Evolutionary conservation across 2,888 invertebrate species (phyloP).

Genomic region (Danaus chrysippus): DNA sequence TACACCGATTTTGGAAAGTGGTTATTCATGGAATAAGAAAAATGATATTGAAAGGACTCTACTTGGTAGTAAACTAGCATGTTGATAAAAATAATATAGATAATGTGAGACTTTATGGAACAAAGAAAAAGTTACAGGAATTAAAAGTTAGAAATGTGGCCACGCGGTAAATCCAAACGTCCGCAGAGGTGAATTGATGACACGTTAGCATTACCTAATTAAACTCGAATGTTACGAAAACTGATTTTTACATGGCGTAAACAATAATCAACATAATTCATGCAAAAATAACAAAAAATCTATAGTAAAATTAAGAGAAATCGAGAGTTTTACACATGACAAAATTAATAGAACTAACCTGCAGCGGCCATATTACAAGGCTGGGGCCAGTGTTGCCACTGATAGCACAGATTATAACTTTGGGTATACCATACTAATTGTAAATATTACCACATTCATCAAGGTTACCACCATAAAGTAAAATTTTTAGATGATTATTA

Average conservation of each 20-base stretch:
- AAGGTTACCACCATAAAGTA: neutral
- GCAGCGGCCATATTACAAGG: constrained; percentile 85
- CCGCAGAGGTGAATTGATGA: constrained; percentile 75
- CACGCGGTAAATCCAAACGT: constrained; percentile 79
- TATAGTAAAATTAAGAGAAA: constrained; percentile 34
- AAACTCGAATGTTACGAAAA: constrained; percentile 16
- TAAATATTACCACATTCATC: constrained; percentile 1
- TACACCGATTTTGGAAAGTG: constrained; percentile 68
- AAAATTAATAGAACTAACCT: constrained; percentile 82
- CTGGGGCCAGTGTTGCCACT: constrained; percentile 73
- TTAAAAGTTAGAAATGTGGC: constrained; percentile 67
- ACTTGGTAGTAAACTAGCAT: neutral
- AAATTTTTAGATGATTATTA: constrained; percentile 13
- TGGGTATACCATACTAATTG: constrained; percentile 16
- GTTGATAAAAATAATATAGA: neutral
- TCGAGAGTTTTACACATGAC: constrained; percentile 68
- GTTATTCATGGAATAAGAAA: constrained; percentile 56
- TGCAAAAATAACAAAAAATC: constrained; percentile 25
- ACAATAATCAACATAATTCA: constrained; percentile 20
- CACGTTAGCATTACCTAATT: constrained; percentile 70
- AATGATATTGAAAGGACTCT: constrained; percentile 37
- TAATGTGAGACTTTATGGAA: constrained; percentile 2
- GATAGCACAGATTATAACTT: constrained; percentile 24
- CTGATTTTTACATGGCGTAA: constrained; percentile 15
- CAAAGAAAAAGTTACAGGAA: constrained; percentile 32